Base-by-base conservation (phyloP, 2,888 invertebrate genomes). In the Drosophila formosana region DNA sequence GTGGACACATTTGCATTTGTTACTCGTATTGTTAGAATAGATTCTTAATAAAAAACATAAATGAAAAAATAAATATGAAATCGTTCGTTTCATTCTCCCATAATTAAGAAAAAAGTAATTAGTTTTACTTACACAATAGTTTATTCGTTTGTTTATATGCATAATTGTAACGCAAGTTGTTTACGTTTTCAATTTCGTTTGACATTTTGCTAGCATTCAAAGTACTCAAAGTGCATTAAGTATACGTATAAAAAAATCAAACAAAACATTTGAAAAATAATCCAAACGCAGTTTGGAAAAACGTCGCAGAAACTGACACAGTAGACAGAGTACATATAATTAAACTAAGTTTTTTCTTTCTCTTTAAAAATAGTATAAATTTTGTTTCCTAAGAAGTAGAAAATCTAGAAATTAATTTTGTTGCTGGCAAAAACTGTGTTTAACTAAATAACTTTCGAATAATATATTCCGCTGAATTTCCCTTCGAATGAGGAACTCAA, bases 171-270 rank as follows among this genome's bases (percentile, higher is more conserved):
- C 82, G 82, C 80, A 78, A 89, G 72, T 73, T 55, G 81, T 64
- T 80, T 64, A 53, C 81, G 77, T 74, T 70, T 52, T 90, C 78
- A 80, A 70, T 75, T 81, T 85, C 87, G 66, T 80, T 89, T 76
- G 75, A 76, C 80, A 84, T 89, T 82, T 85, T 76, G 73, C 84
- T 89, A 81, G 78, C 89, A 73, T 88, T 79, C 55, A 74, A 72
- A 75, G 67, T 75, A 69, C 73, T 73, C 65, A 73, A 76, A 71
- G 75, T 77, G 78, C 71, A 71, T 63, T 66, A 62, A 57, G 55
- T 66, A 43, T 69, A 39, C 23, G 53, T 45, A 51, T 37, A 51
- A 50, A 46, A 46, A 53, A 43, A 52, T 32, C 67, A 26, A 56
- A 61, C 34, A 53, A 5, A 9, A 58, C 63, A 68, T 46, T 61